Base-by-base conservation (phyloP, 2,113 vertebrate genomes). In the Tauraco erythrolophus region DNA sequence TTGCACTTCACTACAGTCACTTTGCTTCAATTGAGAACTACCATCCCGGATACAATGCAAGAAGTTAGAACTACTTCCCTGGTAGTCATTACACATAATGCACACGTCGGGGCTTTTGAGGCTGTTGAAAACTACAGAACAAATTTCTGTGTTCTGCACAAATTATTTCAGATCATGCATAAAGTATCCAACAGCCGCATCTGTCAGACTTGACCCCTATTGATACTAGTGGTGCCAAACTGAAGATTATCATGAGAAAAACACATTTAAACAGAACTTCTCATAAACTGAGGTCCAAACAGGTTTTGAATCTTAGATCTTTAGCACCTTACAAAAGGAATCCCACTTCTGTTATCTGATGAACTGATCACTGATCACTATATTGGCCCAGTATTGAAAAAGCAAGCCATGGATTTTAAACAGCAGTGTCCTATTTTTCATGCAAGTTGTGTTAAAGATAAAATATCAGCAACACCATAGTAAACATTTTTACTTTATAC, bases 401-500 rank as follows among this genome's bases (percentile, higher is more conserved):
- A 89, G 60, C 43, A 86, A 90, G 89, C 68, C 76, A 57, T 2
- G 1, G 85, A 48, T 70, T 58, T 70, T 69, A 77, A 77, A 81
- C 25, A 83, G 75, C 83, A 81, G 69, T 25, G 7, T 68, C 83
- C 78, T 84, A 41, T 46, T 78, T 72, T 61, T 75, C 92, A 94
- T 75, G 92, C 92, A 97, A 69, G 19, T 78, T 94, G 68, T 88
- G 56, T 70, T 70, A 35, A 61, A 88, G 64, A 64, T 48, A 94
- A 85, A 92, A 18, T 21, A 84, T 35, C 46, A 77, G 43, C 66
- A 93, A 88, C 58, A 96, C 33, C 68, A 68, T 4, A 77, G 53
- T 80, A 86, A 93, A 93, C 60, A 58, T 82, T 89, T 94, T 81
- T 43, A 86, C 76, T 91, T 92, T 23, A 84, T 71, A 94, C 71